Conservation (phyloP, 2,797 vertebrate genomes). For the Adrianichthys oophorus region DNA sequence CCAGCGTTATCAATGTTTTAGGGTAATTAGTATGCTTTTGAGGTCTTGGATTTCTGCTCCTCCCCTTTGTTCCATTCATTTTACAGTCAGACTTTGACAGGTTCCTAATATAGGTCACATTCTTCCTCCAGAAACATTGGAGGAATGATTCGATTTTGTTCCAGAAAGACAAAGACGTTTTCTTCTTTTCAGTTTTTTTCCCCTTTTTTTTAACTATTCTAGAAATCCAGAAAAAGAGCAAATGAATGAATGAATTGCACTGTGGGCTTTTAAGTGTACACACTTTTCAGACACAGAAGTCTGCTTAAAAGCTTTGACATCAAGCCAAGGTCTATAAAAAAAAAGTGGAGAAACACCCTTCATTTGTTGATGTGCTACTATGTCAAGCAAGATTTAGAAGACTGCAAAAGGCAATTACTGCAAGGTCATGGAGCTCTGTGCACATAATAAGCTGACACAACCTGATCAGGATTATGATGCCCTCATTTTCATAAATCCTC, state of each 20-base stretch:
- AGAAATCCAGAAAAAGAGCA: conserved; percentile 39
- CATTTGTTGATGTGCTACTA: conserved; percentile 52
- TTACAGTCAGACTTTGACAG: conserved; percentile 12
- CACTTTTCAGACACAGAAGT: conserved; percentile 11
- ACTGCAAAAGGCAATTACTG: conserved; percentile 70
- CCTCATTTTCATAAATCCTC: conserved; percentile 74
- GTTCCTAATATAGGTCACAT: conserved; percentile 26
- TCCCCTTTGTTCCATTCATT: conserved; percentile 23
- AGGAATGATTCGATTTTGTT: conserved; percentile 14
- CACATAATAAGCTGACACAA: conserved; percentile 61
- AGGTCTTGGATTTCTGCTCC: conserved; percentile 39
- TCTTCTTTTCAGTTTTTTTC: not conserved
- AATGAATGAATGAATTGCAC: conserved; percentile 33
- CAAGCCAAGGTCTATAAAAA: conserved; percentile 56
- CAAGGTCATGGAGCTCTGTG: conserved; percentile 40
- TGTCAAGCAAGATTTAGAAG: conserved; percentile 67
- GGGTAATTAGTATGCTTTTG: conserved; percentile 65
- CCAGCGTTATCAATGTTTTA: conserved; percentile 59
- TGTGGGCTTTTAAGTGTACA: conserved; percentile 47
- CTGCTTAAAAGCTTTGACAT: conserved; percentile 35
- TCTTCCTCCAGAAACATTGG: conserved; percentile 23
- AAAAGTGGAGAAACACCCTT: conserved; percentile 50
- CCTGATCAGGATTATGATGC: conserved; percentile 75
- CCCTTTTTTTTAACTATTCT: too few species aligned
- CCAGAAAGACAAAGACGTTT: not conserved